Base-by-base conservation (phyloP, 1,140 invertebrate species). In the Macrocentrus cingulum region DNA sequence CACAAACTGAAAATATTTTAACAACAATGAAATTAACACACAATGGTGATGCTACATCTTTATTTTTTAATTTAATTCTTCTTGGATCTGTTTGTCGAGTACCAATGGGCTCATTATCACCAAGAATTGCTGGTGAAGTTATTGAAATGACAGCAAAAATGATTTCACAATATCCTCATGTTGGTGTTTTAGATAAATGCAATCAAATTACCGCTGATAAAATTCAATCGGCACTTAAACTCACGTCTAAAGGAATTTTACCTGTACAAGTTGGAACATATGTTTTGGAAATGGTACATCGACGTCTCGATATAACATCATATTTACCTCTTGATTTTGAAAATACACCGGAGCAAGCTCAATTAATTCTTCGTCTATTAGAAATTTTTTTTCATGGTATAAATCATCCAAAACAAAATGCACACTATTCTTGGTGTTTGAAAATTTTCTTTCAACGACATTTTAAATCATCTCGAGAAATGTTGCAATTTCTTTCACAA, bases 61-160 rank as follows among this genome's bases (percentile, higher is more conserved):
- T 74, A 7, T 79, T 80, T n/a, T 79, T 79, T 11, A 77, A 77
- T 42, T 61, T 80, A 63, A 66, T 80, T 13, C 44, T 79, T 0
- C 57, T 80, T 1, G 78, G 76, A 0, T 77, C 75, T 0, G 69
- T 79, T 0, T 79, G 77, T 39, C 60, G 77, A 3, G 72, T 77
- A 0, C 67, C 67, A 0, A 71, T 77, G 0, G 76, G 76, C 1
- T 45, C 59, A 1, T 25, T 79, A 11, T 13, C 64, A 1, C 56
- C 62, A 0, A 20, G 66, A 9, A 53, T 69, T 4, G 76, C 74
- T 0, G 58, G 61, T 0, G 71, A 76, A 18, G 65, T 71, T 0
- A 74, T 80, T 0, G 72, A 80, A 54, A 67, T 77, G 9, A 74
- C 74, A 1, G 64, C 72, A 0, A 61, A 74, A 13, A 75, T 78